These are phyloP conservation scores for Cottoperca gobio DNA, from an alignment of 2,797 vertebrate species.

Conservation along the genomic window DNA sequence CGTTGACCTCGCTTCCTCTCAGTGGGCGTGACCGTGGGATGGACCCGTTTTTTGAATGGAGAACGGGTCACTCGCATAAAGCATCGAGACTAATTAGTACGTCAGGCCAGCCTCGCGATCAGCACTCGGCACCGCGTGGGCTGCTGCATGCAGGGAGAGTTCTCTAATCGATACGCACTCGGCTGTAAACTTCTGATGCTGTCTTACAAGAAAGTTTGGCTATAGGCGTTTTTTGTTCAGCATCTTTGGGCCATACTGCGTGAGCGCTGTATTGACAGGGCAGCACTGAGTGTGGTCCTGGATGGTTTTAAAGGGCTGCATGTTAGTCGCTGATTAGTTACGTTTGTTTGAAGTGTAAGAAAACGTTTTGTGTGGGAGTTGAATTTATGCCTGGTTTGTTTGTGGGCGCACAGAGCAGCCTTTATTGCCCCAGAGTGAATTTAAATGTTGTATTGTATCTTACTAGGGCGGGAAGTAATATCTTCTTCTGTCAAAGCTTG, in stretches of 20 bases:
- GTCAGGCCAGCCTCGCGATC: slow-evolving; percentile 41
- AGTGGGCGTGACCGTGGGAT: slow-evolving; percentile 45
- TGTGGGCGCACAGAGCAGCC: slow-evolving; percentile 26
- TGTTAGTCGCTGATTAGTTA: slow-evolving; percentile 46
- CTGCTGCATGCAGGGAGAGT: slow-evolving; percentile 60
- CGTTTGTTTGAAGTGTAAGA: slow-evolving; percentile 26
- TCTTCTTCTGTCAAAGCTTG: slow-evolving; percentile 23
- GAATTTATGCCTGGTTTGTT: slow-evolving; percentile 40
- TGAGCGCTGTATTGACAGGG: slow-evolving; percentile 47
- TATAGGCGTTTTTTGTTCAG: slow-evolving; percentile 56
- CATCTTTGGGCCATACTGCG: slow-evolving; percentile 26
- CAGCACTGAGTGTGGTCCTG: slow-evolving; percentile 44
- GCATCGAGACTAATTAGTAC: slow-evolving; percentile 69
- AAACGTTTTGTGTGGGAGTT: slow-evolving; percentile 37
- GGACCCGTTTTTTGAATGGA: slow-evolving; percentile 41
- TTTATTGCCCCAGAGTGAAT: slow-evolving; percentile 38
- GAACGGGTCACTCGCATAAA: slow-evolving; percentile 38
- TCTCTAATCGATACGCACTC: slow-evolving; percentile 56
- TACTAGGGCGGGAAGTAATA: slow-evolving; percentile 5
- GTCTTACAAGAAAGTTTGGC: slow-evolving; percentile 61
- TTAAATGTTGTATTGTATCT: slow-evolving; percentile 18
- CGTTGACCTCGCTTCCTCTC: slow-evolving; percentile 50
- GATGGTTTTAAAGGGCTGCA: slow-evolving; percentile 47
- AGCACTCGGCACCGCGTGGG: slow-evolving; percentile 56
- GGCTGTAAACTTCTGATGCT: slow-evolving; percentile 48